phyloP scores from a whole-genome alignment of 1,140 invertebrate species.

The Lucilia cuprina region DNA sequence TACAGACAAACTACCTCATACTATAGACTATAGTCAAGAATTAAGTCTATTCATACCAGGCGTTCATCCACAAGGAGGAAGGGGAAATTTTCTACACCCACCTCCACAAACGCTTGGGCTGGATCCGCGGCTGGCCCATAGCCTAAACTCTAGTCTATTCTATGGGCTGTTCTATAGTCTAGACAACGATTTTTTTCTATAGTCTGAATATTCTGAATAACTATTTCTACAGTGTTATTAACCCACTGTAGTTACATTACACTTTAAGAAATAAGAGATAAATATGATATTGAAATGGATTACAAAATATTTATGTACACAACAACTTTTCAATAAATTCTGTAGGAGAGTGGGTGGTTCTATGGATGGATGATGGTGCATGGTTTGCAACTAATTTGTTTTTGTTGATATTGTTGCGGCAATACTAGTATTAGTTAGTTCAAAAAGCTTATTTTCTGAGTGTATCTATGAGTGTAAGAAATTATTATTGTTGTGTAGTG shows the following conservation, averaged over 20 bases:
- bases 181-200: too few species aligned
- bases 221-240: not conserved
- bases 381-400: not conserved
- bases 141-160: too few species aligned
- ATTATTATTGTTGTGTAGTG: not conserved
- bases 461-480: not conserved
- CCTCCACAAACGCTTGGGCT: too few species aligned
- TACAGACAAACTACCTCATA: too few species aligned
- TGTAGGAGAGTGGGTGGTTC: not conserved
- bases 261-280: not conserved
- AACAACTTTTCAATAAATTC: not conserved
- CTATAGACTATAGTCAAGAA: too few species aligned
- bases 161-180: too few species aligned
- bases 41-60: too few species aligned
- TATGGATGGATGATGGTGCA: not conserved
- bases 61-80: too few species aligned
- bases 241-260: not conserved
- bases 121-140: too few species aligned
- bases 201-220: too few species aligned
- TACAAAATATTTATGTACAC: not conserved
- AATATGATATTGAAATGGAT: conserved; percentile 5
- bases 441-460: not conserved
- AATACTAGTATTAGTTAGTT: not conserved
- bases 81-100: too few species aligned
- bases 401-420: not conserved